Base-by-base conservation (phyloP, 2,113 vertebrate genomes). In the Atlantisia rogersi region DNA sequence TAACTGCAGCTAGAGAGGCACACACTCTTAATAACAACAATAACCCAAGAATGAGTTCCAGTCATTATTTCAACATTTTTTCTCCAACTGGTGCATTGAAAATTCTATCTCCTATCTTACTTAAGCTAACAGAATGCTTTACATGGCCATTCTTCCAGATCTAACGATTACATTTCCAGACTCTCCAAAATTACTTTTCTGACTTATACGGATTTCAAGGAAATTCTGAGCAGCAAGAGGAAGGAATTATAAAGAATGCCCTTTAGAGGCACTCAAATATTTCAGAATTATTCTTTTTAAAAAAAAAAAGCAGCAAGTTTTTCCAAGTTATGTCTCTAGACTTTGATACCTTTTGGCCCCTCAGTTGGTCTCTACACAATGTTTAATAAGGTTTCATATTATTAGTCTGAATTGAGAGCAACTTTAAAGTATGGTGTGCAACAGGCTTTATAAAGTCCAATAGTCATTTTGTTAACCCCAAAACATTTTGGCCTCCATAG, bases 111-210 rank as follows among this genome's bases (percentile, higher is more conserved):
- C 24, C 9, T 60, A 19, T 18, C 37, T 74, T 73, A 63, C 26
- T 59, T 73, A 68, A 90, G 15, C 14, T 42, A 80, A 50, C 32
- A 85, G 75, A 9, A 28, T 5, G 13, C 18, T 65, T 74, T 91
- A 50, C 12, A 13, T 65, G 35, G 16, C n/a, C 10, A 7, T 88
- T 88, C 50, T 83, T 92, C 73, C 52, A 67, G 64, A 70, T 70
- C 65, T 80, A 74, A 70, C 71, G 50, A 92, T 78, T 91, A 46
- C 80, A 75, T 88, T 92, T 80, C 55, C 91, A 97, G 83, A 55
- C 37, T 88, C 44, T 77, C 21, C 25, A 67, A 63, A 88, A 67
- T 67, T 70, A 60, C 25, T 78, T 19, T 80, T 93, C 64, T 86
- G n/a, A 59, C 35, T 35, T 56, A 35, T 53, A 35, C 5, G 15